A percentile compares a stretch with the other conserved stretches of the same genome.
These are phyloP conservation scores for Hippocampus guttulatus DNA, from an alignment of 2,113 vertebrate species.

Conservation along the genomic window DNA sequence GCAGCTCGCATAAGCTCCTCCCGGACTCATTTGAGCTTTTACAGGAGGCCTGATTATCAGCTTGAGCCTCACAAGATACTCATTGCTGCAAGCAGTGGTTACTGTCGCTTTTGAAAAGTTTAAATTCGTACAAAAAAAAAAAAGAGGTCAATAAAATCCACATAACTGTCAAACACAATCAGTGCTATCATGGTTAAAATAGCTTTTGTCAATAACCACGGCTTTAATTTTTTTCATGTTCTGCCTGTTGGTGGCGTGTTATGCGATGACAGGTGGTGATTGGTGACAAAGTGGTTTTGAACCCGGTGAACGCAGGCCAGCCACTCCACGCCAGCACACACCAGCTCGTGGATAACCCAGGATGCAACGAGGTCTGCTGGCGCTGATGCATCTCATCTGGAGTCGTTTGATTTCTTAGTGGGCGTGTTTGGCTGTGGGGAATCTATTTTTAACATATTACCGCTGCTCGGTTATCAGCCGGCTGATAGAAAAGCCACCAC, in stretches of 20 bases:
- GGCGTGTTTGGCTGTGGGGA: slow-evolving; percentile 4
- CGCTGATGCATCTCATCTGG: slow-evolving; percentile 4
- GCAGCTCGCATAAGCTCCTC: slow-evolving; percentile 27
- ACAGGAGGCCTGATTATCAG: background rate
- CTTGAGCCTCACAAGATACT: background rate
- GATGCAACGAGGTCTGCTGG: slow-evolving; percentile 90
- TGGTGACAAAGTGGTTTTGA: slow-evolving; percentile 96
- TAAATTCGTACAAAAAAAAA: background rate
- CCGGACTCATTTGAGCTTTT: slow-evolving; percentile 11
- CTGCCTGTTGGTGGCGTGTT: slow-evolving; percentile 10
- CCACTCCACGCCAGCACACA: slow-evolving; percentile 95
- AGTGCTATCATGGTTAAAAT: background rate
- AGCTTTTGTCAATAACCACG: background rate
- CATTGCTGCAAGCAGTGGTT: background rate
- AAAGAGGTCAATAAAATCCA: background rate
- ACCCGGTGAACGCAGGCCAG: slow-evolving; percentile 95
- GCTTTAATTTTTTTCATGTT: background rate
- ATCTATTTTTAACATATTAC: slow-evolving; percentile 15
- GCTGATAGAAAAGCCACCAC: slow-evolving; percentile 16
- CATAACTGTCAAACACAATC: background rate
- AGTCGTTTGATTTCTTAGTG: slow-evolving; percentile 22
- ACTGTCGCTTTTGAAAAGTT: background rate
- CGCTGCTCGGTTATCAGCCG: slow-evolving; percentile 12
- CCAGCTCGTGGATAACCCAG: slow-evolving; percentile 93
- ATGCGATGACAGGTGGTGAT: slow-evolving; percentile 84